Conservation (phyloP, 1,140 invertebrate species). For the Formica exsecta region DNA sequence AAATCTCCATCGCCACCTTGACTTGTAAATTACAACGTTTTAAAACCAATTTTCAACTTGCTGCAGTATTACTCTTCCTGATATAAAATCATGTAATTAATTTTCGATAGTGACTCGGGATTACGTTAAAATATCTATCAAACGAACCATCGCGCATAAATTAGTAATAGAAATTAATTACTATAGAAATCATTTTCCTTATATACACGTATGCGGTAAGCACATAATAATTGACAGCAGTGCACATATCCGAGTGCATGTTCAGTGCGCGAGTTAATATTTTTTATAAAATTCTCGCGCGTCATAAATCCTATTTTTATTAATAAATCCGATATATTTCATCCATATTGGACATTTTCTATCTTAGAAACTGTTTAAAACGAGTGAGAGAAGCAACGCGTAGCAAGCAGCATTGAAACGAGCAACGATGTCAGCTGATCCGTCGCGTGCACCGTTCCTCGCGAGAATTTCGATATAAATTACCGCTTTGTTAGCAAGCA, state of each 20-base stretch:
- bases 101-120: background rate
- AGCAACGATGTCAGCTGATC: background rate
- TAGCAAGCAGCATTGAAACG: conserved; percentile 10
- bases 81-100: background rate
- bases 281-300: background rate
- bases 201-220: background rate
- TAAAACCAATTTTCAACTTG: conserved; percentile 4
- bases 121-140: background rate
- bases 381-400: conserved; percentile 25
- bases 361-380: conserved; percentile 36
- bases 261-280: background rate
- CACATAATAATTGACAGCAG: background rate
- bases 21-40: background rate
- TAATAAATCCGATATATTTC: background rate
- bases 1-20: background rate
- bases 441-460: conserved; percentile 26
- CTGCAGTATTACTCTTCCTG: background rate
- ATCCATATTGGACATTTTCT: background rate
- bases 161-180: background rate
- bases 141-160: conserved; percentile 21
- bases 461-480: conserved; percentile 1
- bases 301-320: background rate
- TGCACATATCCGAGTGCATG: background rate
- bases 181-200: background rate
- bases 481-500: conserved; percentile 48